These are phyloP conservation scores for Leptobrachium leishanense DNA, from an alignment of 2,113 vertebrate species.

Conservation along the genomic window DNA sequence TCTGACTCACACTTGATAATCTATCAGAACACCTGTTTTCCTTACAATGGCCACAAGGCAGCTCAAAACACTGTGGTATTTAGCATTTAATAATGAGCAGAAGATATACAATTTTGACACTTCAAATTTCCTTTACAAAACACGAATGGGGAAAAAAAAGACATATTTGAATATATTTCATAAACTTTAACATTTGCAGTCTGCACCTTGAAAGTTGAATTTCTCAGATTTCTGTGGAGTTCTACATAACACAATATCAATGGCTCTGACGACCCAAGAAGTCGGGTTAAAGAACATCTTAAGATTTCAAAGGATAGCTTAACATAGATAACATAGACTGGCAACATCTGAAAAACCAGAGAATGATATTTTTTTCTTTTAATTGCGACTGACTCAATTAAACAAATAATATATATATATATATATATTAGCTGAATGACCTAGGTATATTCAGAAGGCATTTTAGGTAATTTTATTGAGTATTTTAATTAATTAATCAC, in stretches of 20 bases:
- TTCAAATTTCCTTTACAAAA: constrained; percentile 78
- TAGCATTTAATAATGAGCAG: constrained; percentile 84
- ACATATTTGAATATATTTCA: constrained; percentile 70
- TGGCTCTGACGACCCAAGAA: constrained; percentile 12
- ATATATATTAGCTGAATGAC: no score
- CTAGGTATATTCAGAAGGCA: no score
- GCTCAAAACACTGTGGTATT: constrained; percentile 83
- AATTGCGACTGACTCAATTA: neutral
- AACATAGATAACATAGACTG: constrained; percentile 3
- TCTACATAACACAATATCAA: constrained; percentile 27
- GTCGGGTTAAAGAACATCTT: constrained; percentile 11
- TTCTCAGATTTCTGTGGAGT: constrained; percentile 25
- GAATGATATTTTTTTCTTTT: neutral
- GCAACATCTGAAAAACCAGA: neutral
- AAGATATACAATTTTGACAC: constrained; percentile 83
- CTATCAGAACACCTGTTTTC: constrained; percentile 86
- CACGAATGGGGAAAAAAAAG: constrained; percentile 63
- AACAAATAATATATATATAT: no score
- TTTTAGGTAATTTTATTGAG: no score
- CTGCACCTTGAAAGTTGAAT: constrained; percentile 41
- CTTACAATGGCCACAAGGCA: constrained; percentile 84
- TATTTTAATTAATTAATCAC: no score
- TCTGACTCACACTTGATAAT: constrained; percentile 83
- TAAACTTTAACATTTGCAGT: constrained; percentile 62
- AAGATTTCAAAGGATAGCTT: constrained; percentile 34